These are phyloP conservation scores for Parazoanthus swiftii DNA, from an alignment of 92 coral and sea anemone species.

Conservation along the genomic window DNA sequence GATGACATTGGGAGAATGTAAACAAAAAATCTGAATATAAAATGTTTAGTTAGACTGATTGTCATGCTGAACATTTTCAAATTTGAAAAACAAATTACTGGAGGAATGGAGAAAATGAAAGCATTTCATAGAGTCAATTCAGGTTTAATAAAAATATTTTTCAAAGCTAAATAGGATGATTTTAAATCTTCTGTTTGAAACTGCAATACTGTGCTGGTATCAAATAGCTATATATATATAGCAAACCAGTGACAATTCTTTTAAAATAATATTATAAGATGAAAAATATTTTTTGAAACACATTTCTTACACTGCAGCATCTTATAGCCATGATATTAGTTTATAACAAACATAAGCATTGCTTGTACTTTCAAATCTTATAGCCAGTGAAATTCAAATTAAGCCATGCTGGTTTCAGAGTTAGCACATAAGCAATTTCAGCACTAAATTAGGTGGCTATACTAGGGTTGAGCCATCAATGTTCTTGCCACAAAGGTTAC, in stretches of 20 bases:
- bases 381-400: conserved; percentile 24
- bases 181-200: neutral
- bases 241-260: neutral
- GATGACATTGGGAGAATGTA: neutral
- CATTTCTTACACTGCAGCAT: neutral
- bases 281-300: neutral
- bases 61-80: conserved; percentile 22
- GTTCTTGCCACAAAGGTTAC: neutral
- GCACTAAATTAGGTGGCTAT: neutral
- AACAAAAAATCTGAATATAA: conserved; percentile 23
- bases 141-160: conserved; percentile 19
- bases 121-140: conserved; percentile 23
- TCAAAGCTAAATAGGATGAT: conserved; percentile 19
- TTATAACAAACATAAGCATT: neutral
- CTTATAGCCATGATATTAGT: neutral
- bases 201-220: neutral
- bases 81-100: conserved; percentile 35
- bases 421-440: neutral
- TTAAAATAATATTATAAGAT: too few species aligned
- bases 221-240: neutral
- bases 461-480: neutral
- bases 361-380: neutral
- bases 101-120: conserved; percentile 13
- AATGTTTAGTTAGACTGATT: conserved; percentile 25
- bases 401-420: neutral